Evolutionary conservation across 2,113 vertebrate species (phyloP), one percentile per base, ranked within the genome.

Genomic region (Oxygymnocypris stewartii): DNA sequence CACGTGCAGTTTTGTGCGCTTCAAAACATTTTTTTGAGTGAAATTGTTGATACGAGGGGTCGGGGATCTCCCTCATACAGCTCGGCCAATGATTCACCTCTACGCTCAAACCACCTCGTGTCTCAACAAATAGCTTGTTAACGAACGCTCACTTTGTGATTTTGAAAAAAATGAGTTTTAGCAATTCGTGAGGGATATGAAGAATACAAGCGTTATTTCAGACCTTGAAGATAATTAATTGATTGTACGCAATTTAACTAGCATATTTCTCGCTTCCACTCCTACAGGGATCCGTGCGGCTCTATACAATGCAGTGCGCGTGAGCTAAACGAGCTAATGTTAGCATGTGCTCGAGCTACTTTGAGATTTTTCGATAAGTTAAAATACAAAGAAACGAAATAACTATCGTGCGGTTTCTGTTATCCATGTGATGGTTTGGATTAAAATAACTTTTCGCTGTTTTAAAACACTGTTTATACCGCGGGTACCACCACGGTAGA

Each of bases 301-400:
- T 78, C 40, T 40, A 59, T 82, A 83, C 85, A 92, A 90, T 91
- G 87, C 89, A 91, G 91, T 91, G 90, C 92, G 92, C 90, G 87
- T 89, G 89, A 92, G 94, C 94, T 95, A 95, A 94, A 94, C 86
- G 89, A 93, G 94, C 94, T 95, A 95, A 94, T 92, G 94, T 94
- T 95, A 94, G 93, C 93, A 93, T 92, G 84, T 92, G 91, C 90
- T 90, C 92, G 91, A 90, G 92, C 87, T 91, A 92, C 89, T 90
- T 81, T 87, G 75, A 57, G 67, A 82, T 91, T 91, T 89, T 92
- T 91, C 90, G 91, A 87, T 88, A 88, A 93, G 91, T 94, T 93
- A 37, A 85, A 69, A 63, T 44, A n/a, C 14, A 37, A 31, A 42
- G 20, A 73, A 84, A 84, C 6, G 35, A 28, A 25, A 67, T 14